Conservation (phyloP, 2,888 invertebrate species). For the Synanthedon andrenaeformis region DNA sequence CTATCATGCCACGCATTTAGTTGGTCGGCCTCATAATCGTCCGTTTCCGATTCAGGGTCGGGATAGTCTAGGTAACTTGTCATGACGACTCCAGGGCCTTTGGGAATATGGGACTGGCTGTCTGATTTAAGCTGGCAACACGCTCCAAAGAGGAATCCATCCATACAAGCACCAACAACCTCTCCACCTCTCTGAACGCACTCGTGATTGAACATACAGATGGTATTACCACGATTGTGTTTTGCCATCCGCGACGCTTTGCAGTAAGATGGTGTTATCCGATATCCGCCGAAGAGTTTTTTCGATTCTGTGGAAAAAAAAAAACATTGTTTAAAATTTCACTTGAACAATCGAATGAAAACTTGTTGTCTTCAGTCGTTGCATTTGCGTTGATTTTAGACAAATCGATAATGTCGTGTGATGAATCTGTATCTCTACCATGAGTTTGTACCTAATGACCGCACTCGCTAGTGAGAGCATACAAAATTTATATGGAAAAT, state of each 20-base stretch:
- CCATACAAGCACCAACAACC: slow-evolving; percentile 90
- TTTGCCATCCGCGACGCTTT: slow-evolving; percentile 76
- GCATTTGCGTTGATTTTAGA: no score
- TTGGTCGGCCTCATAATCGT: slow-evolving; percentile 51
- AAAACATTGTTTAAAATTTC: neutral
- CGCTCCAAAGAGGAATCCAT: slow-evolving; percentile 91
- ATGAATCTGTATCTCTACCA: no score
- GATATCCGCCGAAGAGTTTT: slow-evolving; percentile 87
- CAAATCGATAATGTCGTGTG: no score
- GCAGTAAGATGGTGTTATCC: slow-evolving; percentile 86
- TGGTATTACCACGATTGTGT: slow-evolving; percentile 76
- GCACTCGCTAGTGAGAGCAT: no score
- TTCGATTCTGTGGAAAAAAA: slow-evolving; percentile 50
- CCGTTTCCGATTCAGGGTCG: slow-evolving; percentile 39
- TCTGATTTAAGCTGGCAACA: slow-evolving; percentile 80
- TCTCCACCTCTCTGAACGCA: slow-evolving; percentile 83
- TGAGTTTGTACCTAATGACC: no score
- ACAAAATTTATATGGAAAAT: no score
- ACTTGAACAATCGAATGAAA: no score
- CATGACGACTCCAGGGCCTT: slow-evolving; percentile 62
- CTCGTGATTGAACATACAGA: slow-evolving; percentile 95
- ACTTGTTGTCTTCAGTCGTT: no score
- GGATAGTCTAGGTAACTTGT: slow-evolving; percentile 61
- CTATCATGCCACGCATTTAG: slow-evolving; percentile 56
- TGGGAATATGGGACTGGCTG: slow-evolving; percentile 58